A percentile compares a stretch with the other conserved stretches of the same genome.
These are phyloP conservation scores for Budorcas taxicolor DNA, from an alignment of 2,113 vertebrate genomes.

Conservation along the genomic window DNA sequence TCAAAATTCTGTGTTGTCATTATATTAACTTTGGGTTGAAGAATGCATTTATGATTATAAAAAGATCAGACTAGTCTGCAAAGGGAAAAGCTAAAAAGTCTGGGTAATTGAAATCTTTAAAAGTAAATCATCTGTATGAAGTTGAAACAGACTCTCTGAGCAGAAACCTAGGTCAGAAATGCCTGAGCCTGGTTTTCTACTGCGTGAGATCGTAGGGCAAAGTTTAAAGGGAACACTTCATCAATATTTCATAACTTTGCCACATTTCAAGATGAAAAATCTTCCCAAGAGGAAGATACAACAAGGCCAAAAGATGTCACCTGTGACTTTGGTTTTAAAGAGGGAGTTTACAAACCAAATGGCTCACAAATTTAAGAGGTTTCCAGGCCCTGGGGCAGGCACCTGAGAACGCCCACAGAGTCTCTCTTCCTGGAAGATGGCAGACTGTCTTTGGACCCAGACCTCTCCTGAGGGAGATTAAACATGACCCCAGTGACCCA, in stretches of 20 bases:
- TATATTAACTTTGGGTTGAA: background rate
- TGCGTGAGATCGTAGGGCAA: conserved; percentile 1
- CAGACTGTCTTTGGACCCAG: background rate
- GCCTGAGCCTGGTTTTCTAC: background rate
- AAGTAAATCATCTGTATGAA: background rate
- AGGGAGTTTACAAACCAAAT: background rate
- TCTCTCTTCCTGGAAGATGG: background rate
- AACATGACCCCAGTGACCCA: background rate
- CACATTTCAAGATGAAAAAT: conserved; percentile 32
- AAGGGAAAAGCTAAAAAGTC: background rate
- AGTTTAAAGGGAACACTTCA: background rate
- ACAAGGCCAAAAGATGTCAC: background rate
- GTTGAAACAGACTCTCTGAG: background rate
- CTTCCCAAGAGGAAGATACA: background rate
- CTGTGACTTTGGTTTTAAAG: background rate
- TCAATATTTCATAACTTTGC: conserved; percentile 45
- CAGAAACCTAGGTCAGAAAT: background rate
- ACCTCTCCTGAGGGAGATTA: background rate
- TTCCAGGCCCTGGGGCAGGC: background rate
- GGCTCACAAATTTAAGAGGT: background rate
- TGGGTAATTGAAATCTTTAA: background rate
- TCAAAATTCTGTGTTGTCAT: background rate
- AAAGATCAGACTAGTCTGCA: background rate
- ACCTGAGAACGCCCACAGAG: background rate
- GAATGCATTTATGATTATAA: background rate